Conservation (phyloP, 2,113 vertebrate species). For the Siphamia tubifer region DNA sequence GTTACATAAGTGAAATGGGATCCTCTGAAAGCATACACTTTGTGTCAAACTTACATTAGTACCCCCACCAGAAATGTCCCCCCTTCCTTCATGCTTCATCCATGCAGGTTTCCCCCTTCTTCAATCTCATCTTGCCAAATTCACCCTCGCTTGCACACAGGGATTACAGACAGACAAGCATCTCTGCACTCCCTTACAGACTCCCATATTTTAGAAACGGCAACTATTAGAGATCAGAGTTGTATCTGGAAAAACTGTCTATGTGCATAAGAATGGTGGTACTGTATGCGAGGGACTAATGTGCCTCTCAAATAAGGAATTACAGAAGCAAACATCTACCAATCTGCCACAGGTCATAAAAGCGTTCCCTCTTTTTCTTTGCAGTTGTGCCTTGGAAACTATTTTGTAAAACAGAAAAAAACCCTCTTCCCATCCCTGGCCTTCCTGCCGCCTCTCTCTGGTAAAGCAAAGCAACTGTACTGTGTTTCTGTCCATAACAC, state of each 20-base stretch:
- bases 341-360: slow-evolving; percentile 20
- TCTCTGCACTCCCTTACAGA: slow-evolving; percentile 2
- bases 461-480: slow-evolving; percentile 30
- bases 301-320: background rate
- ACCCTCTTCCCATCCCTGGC: background rate
- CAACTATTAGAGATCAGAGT: background rate
- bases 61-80: slow-evolving; percentile 25
- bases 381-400: background rate
- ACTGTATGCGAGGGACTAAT: background rate
- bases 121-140: slow-evolving; percentile 1
- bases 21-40: slow-evolving; percentile 53
- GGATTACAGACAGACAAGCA: slow-evolving; percentile 16
- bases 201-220: background rate
- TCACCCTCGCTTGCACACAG: slow-evolving; percentile 11
- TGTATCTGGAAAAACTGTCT: background rate
- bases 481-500: slow-evolving; percentile 49
- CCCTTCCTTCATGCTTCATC: slow-evolving; percentile 6
- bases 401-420: slow-evolving; percentile 10
- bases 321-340: background rate
- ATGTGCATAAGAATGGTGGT: background rate
- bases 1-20: slow-evolving; percentile 68
- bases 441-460: slow-evolving; percentile 14
- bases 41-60: slow-evolving; percentile 53
- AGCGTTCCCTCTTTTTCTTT: background rate
- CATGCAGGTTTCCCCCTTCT: slow-evolving; percentile 30